Base-by-base conservation (phyloP, 2,797 vertebrate genomes). In the Muscicapa comitata region DNA sequence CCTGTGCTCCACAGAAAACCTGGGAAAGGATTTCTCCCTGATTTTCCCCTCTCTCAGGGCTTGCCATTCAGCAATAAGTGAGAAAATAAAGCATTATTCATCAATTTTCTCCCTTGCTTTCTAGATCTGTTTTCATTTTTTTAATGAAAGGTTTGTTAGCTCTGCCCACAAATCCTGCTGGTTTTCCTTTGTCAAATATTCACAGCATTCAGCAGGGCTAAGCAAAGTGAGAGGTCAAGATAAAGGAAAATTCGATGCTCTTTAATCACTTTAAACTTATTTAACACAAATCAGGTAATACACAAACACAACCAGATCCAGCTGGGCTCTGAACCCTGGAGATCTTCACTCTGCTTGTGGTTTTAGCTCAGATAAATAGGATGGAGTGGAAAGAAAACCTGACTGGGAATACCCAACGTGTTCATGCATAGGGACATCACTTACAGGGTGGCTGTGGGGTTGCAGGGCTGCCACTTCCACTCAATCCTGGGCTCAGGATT, bases 401-500 rank as follows among this genome's bases (percentile, higher is more conserved):
- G 51, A 0, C 14, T 47, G 14, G 31, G 47, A 86, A 21, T 7
- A 16, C 6, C 25, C 10, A 42, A 2, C 31, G 0, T 1, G 17
- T 21, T 45, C 10, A 7, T 6, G 16, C 2, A 1, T 0, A 10
- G 59, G n/a, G 40, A 7, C 0, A 6, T 13, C 74, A 97, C 97
- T 97, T 96, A 97, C 97, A 94, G 45, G 1, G 53, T 88, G 55
- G 73, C 96, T 19, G 68, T 57, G 42, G 33, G 70, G 73, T 37
- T 83, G 90, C 98, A 98, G 63, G 97, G 97, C 84, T 98, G 97
- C 97, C 97, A 99, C 71, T 97, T 50, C 99, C 99, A 99, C 67
- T 93, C 96, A 14, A 99, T 97, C 67, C 28, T 94, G 0, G 99
- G 99, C 35, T 95, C 63, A 2, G 99, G 99, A 11, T 96, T 89